Base-by-base conservation (phyloP, 2,113 vertebrate genomes). In the Protobothrops mucrosquamatus region DNA sequence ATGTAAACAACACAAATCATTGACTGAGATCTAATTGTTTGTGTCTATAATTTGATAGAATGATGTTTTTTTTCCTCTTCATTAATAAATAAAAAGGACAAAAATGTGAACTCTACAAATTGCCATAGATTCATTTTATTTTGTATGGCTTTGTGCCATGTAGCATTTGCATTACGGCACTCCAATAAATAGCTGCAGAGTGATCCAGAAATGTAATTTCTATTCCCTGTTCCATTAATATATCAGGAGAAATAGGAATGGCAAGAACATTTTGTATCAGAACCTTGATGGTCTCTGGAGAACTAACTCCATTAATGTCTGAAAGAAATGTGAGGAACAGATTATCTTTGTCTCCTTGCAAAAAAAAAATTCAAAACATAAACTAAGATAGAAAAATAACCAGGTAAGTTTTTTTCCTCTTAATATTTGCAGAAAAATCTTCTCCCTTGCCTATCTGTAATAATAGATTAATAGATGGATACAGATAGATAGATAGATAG, bases 121-220 rank as follows among this genome's bases (percentile, higher is more conserved):
- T 61, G 20, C 54, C 74, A 94, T 43, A 85, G 92, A 55, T 39
- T 2, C 4, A 1, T 93, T 92, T 55, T 54, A 39, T 89, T 95
- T 93, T 94, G 85, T 93, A 55, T 43, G 61, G 39, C 90, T 85
- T 94, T 14, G 2, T 26, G 20, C 52, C 43, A 89, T 6, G 1
- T 18, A 90, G 20, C 39, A 48, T 18, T 94, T 95, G 94, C 88
- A 74, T 81, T 92, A 43, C 46, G 56, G 6, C 39, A 48, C 29
- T 92, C 57, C 3, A 29, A 89, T 14, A 87, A 46, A 85, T 89
- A 85, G 87, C 55, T 52, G 87, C 61, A 93, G 43, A 88, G 86
- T 57, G 93, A 89, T 93, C 90, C 54, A 91, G 59, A 91, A 93
- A 87, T 57, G 23, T 85, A 81, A 93, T 94, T 91, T 93, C 39